Evolutionary conservation across 2,797 vertebrate species (phyloP), one percentile per base, ranked within the genome.

Genomic region (Lophius americanus): DNA sequence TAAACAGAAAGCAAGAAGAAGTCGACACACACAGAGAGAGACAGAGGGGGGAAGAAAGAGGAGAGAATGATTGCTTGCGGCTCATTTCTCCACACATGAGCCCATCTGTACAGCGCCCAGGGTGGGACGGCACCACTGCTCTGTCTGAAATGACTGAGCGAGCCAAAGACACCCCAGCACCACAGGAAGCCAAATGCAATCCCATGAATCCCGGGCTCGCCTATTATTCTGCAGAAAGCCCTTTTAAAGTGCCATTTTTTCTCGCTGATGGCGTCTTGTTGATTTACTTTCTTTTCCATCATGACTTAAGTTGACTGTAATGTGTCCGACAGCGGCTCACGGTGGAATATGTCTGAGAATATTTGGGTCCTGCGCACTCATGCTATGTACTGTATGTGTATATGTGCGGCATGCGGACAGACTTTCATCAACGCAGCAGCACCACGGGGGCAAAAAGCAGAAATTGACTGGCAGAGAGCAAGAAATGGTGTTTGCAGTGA

Each of bases 1-100:
- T 89, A 89, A 86, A 88, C 84, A 88, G 82, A 85, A 83, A 79
- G 79, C 78, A 85, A 70, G 65, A 68, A 75, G 78, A 76, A 80
- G 85, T 76, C 77, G 78, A 48, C 61, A 68, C 82, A 81, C 64
- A 65, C 49, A 62, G 70, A 58, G 64, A 59, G 67, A 51, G 46
- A 35, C 6, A 35, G 61, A 54, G 70, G 56, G 56, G 69, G 64
- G 63, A 11, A 53, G 69, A 59, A 23, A 38, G 60, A 48, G 70
- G 66, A 76, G 83, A 80, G 83, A 84, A 76, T 87, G 90, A 90
- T 92, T 89, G 93, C 93, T 93, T 74, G 91, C 89, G 92, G 93
- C 92, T 94, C 91, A 93, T 94, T 94, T 94, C 92, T 92, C 90
- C 90, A 92, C 91, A 92, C 91, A 92, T 87, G 90, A 93, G 91